These are phyloP conservation scores for Polymixis lichenea DNA, from an alignment of 2,888 invertebrate species.

Conservation along the genomic window DNA sequence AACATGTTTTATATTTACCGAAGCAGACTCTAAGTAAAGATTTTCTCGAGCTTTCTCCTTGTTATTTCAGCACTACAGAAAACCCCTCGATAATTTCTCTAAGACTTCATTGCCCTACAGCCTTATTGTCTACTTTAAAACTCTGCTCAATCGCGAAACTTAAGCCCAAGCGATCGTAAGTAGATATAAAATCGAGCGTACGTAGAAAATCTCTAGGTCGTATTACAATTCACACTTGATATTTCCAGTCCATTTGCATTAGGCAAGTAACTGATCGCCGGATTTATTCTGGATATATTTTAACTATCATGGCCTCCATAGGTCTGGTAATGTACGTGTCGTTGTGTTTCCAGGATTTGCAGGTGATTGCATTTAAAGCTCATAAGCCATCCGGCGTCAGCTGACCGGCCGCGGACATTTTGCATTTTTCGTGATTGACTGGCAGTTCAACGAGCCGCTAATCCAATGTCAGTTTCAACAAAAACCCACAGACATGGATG, in stretches of 20 bases:
- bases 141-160: constrained; percentile 21
- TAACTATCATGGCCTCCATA: constrained; percentile 35
- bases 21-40: background rate
- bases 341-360: constrained; percentile 51
- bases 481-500: constrained; percentile 17
- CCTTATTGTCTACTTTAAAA: constrained; percentile 41
- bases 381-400: constrained; percentile 64
- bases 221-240: constrained; percentile 44
- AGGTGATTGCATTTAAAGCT: constrained; percentile 66
- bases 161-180: constrained; percentile 19
- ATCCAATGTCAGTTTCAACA: constrained; percentile 55
- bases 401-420: constrained; percentile 63
- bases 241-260: constrained; percentile 51
- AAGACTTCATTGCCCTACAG: constrained; percentile 35
- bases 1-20: constrained; percentile 25
- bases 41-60: constrained; percentile 22
- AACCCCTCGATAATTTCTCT: constrained; percentile 27
- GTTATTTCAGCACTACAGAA: constrained; percentile 34
- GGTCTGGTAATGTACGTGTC: constrained; percentile 36
- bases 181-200: constrained; percentile 27
- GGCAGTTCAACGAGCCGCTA: constrained; percentile 64
- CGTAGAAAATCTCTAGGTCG: constrained; percentile 7
- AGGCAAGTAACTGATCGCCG: constrained; percentile 35
- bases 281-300: constrained; percentile 53
- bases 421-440: constrained; percentile 70